Evolutionary conservation across 2,888 invertebrate genomes (phyloP), one percentile per base, ranked within the genome.

Genomic region (Drosophila siamana): DNA sequence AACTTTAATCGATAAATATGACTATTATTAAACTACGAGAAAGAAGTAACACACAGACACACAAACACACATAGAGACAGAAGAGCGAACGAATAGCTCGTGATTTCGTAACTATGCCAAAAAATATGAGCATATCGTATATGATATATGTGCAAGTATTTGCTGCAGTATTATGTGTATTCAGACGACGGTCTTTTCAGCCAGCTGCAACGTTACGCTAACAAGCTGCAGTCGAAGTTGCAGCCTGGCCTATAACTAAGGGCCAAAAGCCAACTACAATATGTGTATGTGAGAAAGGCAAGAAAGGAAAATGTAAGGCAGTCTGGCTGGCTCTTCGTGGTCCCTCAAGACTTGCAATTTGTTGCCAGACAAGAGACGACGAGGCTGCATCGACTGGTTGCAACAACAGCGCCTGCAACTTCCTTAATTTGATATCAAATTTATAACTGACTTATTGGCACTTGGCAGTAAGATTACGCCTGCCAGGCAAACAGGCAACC

Each of bases 391-490:
- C 40, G 59, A 7, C 38, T 13, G 59, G 46, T 19, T 9, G 19
- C 16, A 36, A 43, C 54, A 73, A 51, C 56, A 59, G 11, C 52
- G 65, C 57, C 63, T 64, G 67, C 65, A 80, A 69, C 74, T 74
- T 82, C 70, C 80, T 82, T 87, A 87, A 87, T 87, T 83, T 76
- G 73, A 87, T 74, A 83, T 86, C 78, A 89, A 86, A 88, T 89
- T 86, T 89, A 89, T 87, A 86, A 85, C 82, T 80, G 86, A 87
- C 89, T 87, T 89, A 89, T 86, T 85, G 88, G 80, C 89, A 87
- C 69, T 86, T 81, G 83, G 87, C 77, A 78, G 70, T 66, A 64
- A 77, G 78, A 82, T 85, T 86, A 78, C 76, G 86, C 77, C 80
- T 65, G 70, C 70, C 59, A 74, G 52, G 65, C 88, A 65, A 56